Conservation (phyloP, 2,888 invertebrate species). For the Drosophila kanekoi region DNA sequence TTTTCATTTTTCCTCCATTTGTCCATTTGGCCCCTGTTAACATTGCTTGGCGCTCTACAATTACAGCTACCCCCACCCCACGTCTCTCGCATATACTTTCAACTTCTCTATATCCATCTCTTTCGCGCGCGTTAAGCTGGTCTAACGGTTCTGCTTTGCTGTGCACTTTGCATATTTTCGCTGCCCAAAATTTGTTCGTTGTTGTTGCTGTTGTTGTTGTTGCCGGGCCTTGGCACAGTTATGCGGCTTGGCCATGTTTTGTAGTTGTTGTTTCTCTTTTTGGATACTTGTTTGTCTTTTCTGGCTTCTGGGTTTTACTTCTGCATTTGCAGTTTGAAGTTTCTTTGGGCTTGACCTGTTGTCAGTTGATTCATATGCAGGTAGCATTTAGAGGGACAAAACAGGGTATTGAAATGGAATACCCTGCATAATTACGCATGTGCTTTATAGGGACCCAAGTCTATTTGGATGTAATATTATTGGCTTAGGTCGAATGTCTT, state of each 20-base stretch:
- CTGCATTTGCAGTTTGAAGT: slow-evolving; percentile 37
- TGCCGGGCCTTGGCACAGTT: slow-evolving; percentile 73
- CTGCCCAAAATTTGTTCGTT: slow-evolving; percentile 46
- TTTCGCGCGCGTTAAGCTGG: slow-evolving; percentile 5
- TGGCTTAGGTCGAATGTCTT: not conserved
- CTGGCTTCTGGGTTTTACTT: slow-evolving; percentile 26
- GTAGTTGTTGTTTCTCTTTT: slow-evolving; percentile 28
- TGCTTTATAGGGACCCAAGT: no score
- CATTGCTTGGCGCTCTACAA: slow-evolving; percentile 60
- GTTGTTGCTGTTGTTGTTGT: slow-evolving; percentile 23
- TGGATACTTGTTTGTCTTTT: slow-evolving; percentile 40
- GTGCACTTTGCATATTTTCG: slow-evolving; percentile 69
- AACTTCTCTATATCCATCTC: slow-evolving; percentile 14
- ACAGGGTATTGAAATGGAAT: not conserved
- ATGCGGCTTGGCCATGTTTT: slow-evolving; percentile 66
- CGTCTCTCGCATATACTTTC: not conserved
- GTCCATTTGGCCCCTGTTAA: slow-evolving; percentile 69
- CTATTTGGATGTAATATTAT: not conserved
- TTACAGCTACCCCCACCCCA: slow-evolving; percentile 32
- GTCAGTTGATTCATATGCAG: slow-evolving; percentile 6
- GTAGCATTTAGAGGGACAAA: not conserved
- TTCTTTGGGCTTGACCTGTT: slow-evolving; percentile 46
- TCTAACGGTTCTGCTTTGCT: slow-evolving; percentile 67
- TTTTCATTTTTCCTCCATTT: slow-evolving; percentile 45
- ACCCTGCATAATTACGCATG: not conserved